phyloP scores from a whole-genome alignment of 53 echinoderm and acorn worm genomes.

The Echinometra lucunter region DNA sequence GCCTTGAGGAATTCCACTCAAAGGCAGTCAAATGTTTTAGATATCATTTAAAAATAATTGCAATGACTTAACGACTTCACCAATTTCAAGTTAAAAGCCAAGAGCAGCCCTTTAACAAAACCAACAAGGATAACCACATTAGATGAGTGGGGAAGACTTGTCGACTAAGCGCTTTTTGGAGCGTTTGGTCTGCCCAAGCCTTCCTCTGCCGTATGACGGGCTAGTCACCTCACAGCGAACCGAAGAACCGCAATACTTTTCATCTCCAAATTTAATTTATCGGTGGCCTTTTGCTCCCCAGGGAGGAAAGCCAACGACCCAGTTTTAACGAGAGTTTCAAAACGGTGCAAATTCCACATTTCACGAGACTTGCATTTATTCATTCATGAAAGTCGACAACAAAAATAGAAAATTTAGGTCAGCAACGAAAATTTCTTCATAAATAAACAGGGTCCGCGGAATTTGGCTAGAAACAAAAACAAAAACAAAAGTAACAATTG shows the following conservation, averaged over 20 bases:
- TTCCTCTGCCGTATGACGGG: neutral
- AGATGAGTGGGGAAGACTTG: constrained; percentile 1
- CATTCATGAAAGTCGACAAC: no score
- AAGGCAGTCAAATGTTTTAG: neutral
- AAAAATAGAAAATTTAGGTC: no score
- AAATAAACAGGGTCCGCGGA: no score
- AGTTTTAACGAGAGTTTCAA: constrained; percentile 19
- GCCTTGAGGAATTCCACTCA: neutral
- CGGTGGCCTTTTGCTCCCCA: constrained; percentile 54
- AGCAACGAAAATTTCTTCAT: no score
- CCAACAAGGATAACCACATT: constrained; percentile 44
- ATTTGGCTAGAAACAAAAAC: no score
- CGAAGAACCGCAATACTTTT: neutral
- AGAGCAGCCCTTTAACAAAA: neutral
- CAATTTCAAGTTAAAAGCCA: neutral
- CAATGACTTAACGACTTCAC: neutral
- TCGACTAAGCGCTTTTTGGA: constrained; percentile 59
- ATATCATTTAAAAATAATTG: neutral
- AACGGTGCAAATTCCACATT: neutral
- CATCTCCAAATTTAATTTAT: constrained; percentile 31
- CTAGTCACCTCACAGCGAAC: constrained; percentile 35
- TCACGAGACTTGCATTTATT: no score
- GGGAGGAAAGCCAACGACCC: constrained; percentile 43
- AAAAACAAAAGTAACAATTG: no score
- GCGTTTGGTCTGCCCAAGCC: neutral